Evolutionary conservation across 2,888 invertebrate species (phyloP).

Genomic region (Ypsolopha sequella): DNA sequence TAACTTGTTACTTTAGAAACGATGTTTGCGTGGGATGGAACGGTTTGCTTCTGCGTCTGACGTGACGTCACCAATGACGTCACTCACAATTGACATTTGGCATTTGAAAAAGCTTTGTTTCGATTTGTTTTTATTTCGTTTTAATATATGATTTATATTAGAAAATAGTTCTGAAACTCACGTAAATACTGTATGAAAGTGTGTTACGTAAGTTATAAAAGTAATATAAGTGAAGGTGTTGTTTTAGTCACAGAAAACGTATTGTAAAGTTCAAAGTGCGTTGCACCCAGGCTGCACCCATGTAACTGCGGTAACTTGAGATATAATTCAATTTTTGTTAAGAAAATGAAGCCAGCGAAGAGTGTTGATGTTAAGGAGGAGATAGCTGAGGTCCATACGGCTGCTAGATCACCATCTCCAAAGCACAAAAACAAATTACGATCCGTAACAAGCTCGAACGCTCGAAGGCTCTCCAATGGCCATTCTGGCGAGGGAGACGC

Average conservation of each 20-base stretch:
- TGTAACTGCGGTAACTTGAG: conserved; percentile 13
- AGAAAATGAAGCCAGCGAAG: conserved; percentile 53
- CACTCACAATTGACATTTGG: conserved; percentile 32
- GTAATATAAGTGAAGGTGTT: not conserved
- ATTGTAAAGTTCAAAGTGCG: not conserved
- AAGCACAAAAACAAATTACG: conserved; percentile 38
- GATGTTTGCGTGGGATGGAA: conserved; percentile 7
- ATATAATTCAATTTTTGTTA: conserved; percentile 13
- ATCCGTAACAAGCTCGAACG: conserved; percentile 41
- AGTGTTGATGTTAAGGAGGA: conserved; percentile 48
- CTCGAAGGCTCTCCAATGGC: conserved; percentile 54
- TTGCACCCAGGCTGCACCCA: not conserved
- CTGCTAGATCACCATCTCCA: conserved; percentile 53
- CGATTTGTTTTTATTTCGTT: conserved; percentile 21
- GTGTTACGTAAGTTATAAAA: not conserved
- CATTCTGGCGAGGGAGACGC: conserved; percentile 20
- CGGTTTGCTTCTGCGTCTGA: conserved; percentile 19
- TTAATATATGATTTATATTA: conserved; percentile 22
- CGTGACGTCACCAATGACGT: conserved; percentile 46
- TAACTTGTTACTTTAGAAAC: not conserved
- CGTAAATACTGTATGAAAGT: not conserved
- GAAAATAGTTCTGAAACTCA: conserved; percentile 6
- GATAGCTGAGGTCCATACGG: conserved; percentile 54
- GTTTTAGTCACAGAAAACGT: not conserved
- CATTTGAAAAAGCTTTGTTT: conserved; percentile 17